Evolutionary conservation across 2,113 vertebrate species (phyloP).

Genomic region (Lipotes vexillifer): DNA sequence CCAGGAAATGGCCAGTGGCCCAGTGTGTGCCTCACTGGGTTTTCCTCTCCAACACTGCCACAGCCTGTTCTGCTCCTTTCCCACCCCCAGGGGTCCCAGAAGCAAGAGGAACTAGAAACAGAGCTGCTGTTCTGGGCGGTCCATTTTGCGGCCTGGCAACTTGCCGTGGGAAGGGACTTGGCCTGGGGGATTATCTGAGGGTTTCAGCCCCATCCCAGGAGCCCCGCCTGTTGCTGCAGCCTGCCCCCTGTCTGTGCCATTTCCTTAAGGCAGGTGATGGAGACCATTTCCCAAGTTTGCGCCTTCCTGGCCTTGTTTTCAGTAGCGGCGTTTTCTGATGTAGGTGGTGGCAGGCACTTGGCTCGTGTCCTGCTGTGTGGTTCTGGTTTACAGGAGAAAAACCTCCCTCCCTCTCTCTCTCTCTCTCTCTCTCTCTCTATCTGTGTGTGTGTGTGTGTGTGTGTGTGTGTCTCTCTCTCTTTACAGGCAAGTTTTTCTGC

Average conservation of each 20-base stretch:
- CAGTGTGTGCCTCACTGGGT: background rate
- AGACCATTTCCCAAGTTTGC: background rate
- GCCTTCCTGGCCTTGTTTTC: background rate
- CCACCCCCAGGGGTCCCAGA: background rate
- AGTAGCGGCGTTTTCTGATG: background rate
- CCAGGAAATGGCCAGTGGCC: background rate
- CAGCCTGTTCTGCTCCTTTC: background rate
- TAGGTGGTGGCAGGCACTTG: background rate
- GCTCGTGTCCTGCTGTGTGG: background rate
- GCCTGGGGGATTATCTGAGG: background rate
- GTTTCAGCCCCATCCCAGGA: background rate
- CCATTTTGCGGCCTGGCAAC: background rate
- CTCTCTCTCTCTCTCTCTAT: too few species aligned
- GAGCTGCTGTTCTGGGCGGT: background rate
- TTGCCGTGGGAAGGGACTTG: background rate
- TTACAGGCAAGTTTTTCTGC: conserved; percentile 94
- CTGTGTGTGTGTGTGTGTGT: background rate
- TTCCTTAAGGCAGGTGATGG: background rate
- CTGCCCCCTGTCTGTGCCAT: background rate
- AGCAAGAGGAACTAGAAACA: background rate
- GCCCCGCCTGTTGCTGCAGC: accelerated
- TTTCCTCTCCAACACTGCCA: background rate
- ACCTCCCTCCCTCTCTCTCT: too few species aligned
- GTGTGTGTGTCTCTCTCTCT: conserved; percentile 35
- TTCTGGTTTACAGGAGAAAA: background rate